A percentile compares a stretch with the other conserved stretches of the same genome.
phyloP scores from a whole-genome alignment of 1,140 invertebrate genomes.

The Spodoptera frugiperda region DNA sequence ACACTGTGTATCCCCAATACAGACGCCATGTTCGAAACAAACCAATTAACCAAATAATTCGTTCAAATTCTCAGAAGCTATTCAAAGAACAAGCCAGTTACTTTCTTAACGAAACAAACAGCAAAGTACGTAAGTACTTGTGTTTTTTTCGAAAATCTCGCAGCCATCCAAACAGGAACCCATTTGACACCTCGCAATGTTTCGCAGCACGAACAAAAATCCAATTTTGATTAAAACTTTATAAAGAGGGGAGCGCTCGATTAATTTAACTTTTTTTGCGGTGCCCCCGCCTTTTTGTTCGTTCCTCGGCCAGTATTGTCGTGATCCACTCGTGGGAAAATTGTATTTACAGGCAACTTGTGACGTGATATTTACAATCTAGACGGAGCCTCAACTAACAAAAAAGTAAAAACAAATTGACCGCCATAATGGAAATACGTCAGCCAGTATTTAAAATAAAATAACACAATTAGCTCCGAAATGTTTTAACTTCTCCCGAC shows the following conservation, averaged over 20 bases:
- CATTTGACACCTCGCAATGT: constrained; percentile 45
- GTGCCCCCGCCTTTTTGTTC: constrained; percentile 34
- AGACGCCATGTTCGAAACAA: neutral
- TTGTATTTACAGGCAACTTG: constrained; percentile 30
- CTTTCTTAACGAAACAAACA: constrained; percentile 6
- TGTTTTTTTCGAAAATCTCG: constrained; percentile 27
- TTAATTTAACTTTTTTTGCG: constrained; percentile 58
- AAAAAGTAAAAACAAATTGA: too few relatives aligned
- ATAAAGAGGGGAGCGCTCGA: constrained; percentile 49
- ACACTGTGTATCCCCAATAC: neutral
- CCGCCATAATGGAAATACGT: too few relatives aligned
- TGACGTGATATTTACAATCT: constrained; percentile 16
- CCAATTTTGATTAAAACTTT: constrained; percentile 58
- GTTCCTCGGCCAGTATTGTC: constrained; percentile 35
- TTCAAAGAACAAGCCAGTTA: neutral
- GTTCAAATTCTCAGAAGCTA: constrained; percentile 4
- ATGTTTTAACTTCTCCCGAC: too few relatives aligned
- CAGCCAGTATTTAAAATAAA: too few relatives aligned
- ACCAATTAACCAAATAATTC: constrained; percentile 5
- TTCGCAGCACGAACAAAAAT: constrained; percentile 48
- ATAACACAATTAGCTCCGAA: too few relatives aligned
- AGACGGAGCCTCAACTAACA: neutral
- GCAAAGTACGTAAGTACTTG: neutral
- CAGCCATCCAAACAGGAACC: constrained; percentile 33
- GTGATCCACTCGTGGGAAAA: constrained; percentile 26